These are phyloP conservation scores for Bradypus variegatus DNA, from an alignment of 2,797 vertebrate species.

Conservation along the genomic window DNA sequence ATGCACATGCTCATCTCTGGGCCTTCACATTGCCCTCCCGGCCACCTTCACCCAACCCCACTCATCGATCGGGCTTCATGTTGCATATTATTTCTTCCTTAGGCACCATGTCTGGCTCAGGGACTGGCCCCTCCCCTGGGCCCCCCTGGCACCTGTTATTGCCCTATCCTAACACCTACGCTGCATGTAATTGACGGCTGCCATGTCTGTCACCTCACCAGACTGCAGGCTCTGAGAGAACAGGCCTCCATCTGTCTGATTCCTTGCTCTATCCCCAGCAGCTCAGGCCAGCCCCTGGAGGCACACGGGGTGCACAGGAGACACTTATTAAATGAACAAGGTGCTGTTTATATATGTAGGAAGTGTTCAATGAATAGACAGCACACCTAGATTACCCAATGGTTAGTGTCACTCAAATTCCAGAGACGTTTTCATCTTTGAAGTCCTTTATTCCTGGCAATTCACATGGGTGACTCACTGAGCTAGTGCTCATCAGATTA, in stretches of 20 bases:
- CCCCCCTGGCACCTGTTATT: background rate
- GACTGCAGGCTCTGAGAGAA: background rate
- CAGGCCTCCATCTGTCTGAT: background rate
- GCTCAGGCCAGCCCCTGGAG: background rate
- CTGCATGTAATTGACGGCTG: background rate
- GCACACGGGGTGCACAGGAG: background rate
- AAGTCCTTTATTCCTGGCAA: slow-evolving; percentile 45
- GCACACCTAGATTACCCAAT: background rate
- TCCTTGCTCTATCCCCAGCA: background rate
- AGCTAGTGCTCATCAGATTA: background rate
- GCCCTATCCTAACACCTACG: background rate
- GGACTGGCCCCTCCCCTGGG: background rate
- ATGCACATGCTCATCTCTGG: background rate
- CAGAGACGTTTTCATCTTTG: background rate
- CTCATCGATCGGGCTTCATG: background rate
- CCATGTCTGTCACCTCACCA: background rate
- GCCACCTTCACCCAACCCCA: background rate
- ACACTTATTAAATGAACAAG: background rate
- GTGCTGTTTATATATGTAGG: background rate
- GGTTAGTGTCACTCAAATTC: background rate
- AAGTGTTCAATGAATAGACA: background rate
- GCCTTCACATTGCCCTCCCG: background rate
- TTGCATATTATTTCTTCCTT: background rate
- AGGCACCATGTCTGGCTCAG: background rate
- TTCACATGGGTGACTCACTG: background rate